Evolutionary conservation across 2,888 invertebrate species (phyloP), one percentile per base, ranked within the genome.

Genomic region (Andrena bucephala): DNA sequence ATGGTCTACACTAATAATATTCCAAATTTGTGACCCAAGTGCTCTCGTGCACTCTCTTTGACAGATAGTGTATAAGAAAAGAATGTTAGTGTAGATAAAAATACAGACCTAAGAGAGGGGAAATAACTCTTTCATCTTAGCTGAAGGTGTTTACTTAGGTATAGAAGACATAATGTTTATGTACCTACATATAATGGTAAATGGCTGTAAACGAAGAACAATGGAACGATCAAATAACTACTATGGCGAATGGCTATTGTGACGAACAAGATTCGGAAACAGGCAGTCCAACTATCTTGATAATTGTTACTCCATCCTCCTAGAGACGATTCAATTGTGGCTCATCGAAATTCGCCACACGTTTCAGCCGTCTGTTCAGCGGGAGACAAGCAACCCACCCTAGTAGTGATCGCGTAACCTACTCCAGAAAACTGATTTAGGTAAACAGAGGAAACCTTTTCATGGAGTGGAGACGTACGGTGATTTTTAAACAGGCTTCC

Each of bases 301-400:
- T 81, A 74, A 85, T 82, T 83, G 77, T 74, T 82, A 82, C 82
- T 83, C 82, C 74, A 67, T 54, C 60, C 57, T 62, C 66, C 57
- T 62, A 48, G 42, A 54, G 31, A 60, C 70, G 69, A 83, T 82
- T 77, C 77, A 83, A 77, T 82, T 77, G 77, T 52, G 66, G 63
- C 66, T 66, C 31, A 54, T 60, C 42, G 52, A 68, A 70, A 81
- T 81, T 74, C 81, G 16, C 33, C 10, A 50, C 33, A n/a, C 24
- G 33, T 20, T 27, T 57, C 69, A 67, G 69, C 27, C 52, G 66
- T 62, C 54, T 42, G 3, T 63, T 72, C 72, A 27, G n/a, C 36
- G 52, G 27, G 54, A 63, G 52, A 52, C 63, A 63, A 54, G 13
- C 63, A 52, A 63, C 24, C 36, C 13, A 36, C 10, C 27, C 1